Evolutionary conservation across 53 echinoderm and acorn worm species (phyloP).

Genomic region (Hippasteria phrygiana): DNA sequence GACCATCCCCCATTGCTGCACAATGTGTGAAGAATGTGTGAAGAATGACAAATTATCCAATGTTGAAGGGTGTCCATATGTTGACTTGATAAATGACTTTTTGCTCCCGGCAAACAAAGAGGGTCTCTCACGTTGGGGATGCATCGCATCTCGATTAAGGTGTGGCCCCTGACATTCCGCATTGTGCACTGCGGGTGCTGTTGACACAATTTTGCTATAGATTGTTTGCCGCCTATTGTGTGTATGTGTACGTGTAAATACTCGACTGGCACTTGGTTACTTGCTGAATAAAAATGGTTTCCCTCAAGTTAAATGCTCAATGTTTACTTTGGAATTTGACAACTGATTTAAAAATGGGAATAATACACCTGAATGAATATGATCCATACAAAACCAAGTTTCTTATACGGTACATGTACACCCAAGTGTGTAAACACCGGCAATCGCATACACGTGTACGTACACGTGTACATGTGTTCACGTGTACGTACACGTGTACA

Average conservation of each 20-base stretch:
- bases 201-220: background rate
- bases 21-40: constrained; percentile 10
- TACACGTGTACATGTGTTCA: too few species aligned
- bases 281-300: background rate
- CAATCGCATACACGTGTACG: too few species aligned
- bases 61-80: background rate
- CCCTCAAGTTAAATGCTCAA: too few species aligned
- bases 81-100: constrained; percentile 2
- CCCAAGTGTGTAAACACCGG: too few species aligned
- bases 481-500: too few species aligned
- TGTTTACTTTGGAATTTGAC: too few species aligned
- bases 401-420: too few species aligned
- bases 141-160: background rate
- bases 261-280: background rate
- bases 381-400: too few species aligned
- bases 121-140: background rate
- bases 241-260: background rate
- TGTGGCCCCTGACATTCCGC: background rate
- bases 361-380: too few species aligned
- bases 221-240: background rate
- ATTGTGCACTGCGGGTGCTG: background rate
- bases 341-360: too few species aligned
- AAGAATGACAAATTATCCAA: constrained; percentile 25
- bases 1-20: background rate
- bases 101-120: background rate